Base-by-base conservation (phyloP, 1,140 invertebrate species). In the Hermetia illucens region DNA sequence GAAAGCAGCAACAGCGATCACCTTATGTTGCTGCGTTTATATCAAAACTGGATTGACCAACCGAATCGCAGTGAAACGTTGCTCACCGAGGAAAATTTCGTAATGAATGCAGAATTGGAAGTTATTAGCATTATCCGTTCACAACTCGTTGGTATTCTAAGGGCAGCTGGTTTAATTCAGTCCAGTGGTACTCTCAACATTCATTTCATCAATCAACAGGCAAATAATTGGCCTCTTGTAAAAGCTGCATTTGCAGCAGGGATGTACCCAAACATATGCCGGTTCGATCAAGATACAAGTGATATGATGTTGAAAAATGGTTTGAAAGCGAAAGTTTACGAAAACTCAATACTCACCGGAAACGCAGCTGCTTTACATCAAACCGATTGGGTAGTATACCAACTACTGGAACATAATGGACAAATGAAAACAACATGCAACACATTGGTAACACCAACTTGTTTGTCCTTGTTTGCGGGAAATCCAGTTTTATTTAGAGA, bases 211-310 rank as follows among this genome's bases (percentile, higher is more conserved):
- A 96, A 95, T 64, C 58, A 67, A 0, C 86, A 92, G 63, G 87
- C 89, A 1, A 78, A 84, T 48, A 87, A 84, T 59, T 95, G 90
- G 89, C 75, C 83, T 12, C 72, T 93, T 10, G 80, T 96, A 0
- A 96, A 95, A 62, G 90, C 87, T 3, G 84, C 86, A 4, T 53
- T 97, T 4, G 75, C 78, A 34, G 81, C 79, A 19, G 90, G 89
- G 3, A 64, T 85, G 19, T 95, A 93, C 66, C 90, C 91, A 1
- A 87, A 90, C 50, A 61, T 95, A 18, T 82, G 86, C 29, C 66
- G 78, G 27, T 61, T 71, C 0, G 66, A 70, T 42, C 40, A 61
- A 16, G 56, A 62, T 8, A 53, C 56, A 4, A 45, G 46, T 5
- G 54, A 58, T 0, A 43, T 68, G 33, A 49, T 68, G 55, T 61